phyloP scores from a whole-genome alignment of 2,888 invertebrate species.

The Spilarctia lutea region DNA sequence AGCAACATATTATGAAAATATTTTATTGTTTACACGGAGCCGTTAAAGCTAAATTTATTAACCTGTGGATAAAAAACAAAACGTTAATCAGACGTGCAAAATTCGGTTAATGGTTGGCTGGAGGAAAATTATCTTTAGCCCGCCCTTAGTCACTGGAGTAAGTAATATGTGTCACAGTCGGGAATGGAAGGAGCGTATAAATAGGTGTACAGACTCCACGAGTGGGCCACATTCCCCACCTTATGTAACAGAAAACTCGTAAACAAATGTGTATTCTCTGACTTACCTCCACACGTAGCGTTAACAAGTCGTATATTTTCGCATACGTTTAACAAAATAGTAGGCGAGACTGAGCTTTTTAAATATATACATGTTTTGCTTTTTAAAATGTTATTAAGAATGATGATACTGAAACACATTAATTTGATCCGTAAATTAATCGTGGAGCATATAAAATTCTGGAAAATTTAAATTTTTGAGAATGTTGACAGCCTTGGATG shows the following conservation, averaged over 20 bases:
- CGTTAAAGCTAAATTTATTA: conserved; percentile 18
- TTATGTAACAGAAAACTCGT: conserved; percentile 77
- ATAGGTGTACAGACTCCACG: conserved; percentile 70
- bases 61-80: conserved; percentile 23
- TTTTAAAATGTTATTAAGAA: neutral
- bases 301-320: conserved; percentile 58
- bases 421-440: neutral
- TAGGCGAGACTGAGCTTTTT: neutral
- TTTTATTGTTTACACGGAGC: conserved; percentile 33
- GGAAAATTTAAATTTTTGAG: conserved; percentile 9
- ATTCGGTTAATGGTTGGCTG: conserved; percentile 49
- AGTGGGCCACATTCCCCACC: conserved; percentile 71
- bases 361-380: neutral
- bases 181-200: conserved; percentile 80
- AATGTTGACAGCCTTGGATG: conserved; percentile 9
- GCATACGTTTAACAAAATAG: conserved; percentile 31
- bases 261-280: conserved; percentile 72
- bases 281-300: conserved; percentile 49
- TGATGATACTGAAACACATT: neutral
- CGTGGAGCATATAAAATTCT: neutral
- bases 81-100: conserved; percentile 41
- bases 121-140: conserved; percentile 70
- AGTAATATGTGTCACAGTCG: conserved; percentile 76
- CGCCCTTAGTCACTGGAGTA: conserved; percentile 74
- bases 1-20: neutral